These are phyloP conservation scores for Thunnus maccoyii DNA, from an alignment of 2,113 vertebrate species.

Conservation along the genomic window DNA sequence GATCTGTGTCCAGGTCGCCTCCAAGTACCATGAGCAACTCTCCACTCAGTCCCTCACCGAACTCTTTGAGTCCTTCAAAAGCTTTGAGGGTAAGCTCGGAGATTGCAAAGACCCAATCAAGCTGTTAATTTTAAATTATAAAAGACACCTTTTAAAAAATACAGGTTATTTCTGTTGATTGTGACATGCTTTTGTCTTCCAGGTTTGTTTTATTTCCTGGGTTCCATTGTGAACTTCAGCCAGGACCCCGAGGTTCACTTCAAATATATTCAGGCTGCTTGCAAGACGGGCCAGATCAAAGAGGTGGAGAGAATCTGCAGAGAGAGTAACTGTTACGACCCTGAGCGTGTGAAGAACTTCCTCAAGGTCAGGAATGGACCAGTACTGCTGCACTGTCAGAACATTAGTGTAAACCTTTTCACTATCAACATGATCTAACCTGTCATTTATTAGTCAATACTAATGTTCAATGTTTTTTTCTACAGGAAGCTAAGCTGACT, in stretches of 20 bases:
- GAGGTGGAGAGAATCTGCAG: constrained; percentile 99
- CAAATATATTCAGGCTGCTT: constrained; percentile 99
- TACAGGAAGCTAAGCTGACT: constrained; percentile 97
- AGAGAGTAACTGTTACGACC: constrained; percentile 99
- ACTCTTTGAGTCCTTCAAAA: constrained; percentile 99
- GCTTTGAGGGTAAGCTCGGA: constrained; percentile 92
- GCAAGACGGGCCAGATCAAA: constrained; percentile 99
- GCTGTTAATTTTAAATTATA: not conserved
- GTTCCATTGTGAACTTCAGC: constrained; percentile 99
- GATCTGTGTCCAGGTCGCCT: constrained; percentile 98
- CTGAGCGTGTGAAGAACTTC: constrained; percentile 98
- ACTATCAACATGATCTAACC: not conserved
- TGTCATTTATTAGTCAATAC: not conserved
- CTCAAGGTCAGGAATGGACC: constrained; percentile 89
- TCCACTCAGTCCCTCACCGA: constrained; percentile 96
- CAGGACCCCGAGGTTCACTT: constrained; percentile 99
- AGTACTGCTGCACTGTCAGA: not conserved
- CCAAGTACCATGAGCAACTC: constrained; percentile 98
- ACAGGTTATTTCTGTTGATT: not conserved
- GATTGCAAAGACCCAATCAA: not conserved
- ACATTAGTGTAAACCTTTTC: not conserved
- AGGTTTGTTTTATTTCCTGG: constrained; percentile 99
- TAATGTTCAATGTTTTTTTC: constrained; percentile 26
- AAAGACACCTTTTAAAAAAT: not conserved
- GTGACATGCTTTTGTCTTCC: constrained; percentile 37